A percentile compares a stretch with the other conserved stretches of the same genome.
Evolutionary conservation across 2,113 vertebrate genomes (phyloP).

Genomic region (Machaerirhynchus nigripectus): DNA sequence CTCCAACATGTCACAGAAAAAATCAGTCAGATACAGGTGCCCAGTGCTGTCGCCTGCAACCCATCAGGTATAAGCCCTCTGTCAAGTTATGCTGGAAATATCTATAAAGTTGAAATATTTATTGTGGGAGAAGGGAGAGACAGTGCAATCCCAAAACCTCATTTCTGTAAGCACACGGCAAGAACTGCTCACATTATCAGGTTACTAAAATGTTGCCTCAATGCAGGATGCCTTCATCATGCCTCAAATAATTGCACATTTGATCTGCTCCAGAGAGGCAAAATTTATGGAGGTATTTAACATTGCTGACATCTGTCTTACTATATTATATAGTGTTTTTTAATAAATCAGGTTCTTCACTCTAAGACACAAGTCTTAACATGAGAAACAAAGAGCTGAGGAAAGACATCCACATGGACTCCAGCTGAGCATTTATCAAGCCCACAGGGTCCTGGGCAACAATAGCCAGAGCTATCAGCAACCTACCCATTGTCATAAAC

Average conservation of each 20-base stretch:
- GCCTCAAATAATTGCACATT: not conserved
- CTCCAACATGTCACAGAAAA: accelerated
- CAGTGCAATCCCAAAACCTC: not conserved
- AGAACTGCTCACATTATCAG: not conserved
- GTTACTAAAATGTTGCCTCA: not conserved
- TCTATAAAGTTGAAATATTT: not conserved
- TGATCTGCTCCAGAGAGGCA: not conserved
- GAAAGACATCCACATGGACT: constrained; percentile 21
- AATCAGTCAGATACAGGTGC: not conserved
- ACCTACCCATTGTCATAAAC: not conserved
- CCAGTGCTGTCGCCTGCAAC: not conserved
- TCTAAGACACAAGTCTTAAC: constrained; percentile 45
- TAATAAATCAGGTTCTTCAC: constrained; percentile 36
- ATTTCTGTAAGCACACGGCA: not conserved
- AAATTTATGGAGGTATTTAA: constrained; percentile 46
- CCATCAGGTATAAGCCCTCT: not conserved
- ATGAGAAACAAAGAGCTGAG: constrained; percentile 3
- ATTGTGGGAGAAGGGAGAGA: not conserved
- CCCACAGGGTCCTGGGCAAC: not conserved
- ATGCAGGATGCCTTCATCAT: not conserved
- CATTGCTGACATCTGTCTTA: constrained; percentile 25
- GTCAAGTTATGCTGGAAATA: not conserved
- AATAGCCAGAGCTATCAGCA: constrained; percentile 5
- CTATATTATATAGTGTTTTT: constrained; percentile 1
- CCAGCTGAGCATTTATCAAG: not conserved